Evolutionary conservation across 2,888 invertebrate genomes (phyloP).

Genomic region (Troglohyphantes excavatus): DNA sequence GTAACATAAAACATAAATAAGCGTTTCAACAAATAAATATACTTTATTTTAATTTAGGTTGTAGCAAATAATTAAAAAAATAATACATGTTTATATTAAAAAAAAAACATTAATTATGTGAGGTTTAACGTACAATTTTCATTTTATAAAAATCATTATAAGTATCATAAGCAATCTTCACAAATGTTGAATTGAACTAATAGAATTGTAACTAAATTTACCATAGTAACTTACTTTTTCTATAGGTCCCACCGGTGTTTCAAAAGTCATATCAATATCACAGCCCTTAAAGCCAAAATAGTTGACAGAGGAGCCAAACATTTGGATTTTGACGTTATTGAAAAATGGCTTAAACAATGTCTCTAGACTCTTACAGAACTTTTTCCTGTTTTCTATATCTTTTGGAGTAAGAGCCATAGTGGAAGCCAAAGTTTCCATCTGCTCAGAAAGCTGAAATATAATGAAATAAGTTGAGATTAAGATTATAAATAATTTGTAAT

Average conservation of each 20-base stretch:
- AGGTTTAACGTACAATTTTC: no score
- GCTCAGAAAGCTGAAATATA: conserved; percentile 55
- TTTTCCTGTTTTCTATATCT: conserved; percentile 41
- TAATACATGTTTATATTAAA: no score
- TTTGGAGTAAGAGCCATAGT: conserved; percentile 39
- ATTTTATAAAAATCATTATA: not conserved
- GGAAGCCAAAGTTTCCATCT: conserved; percentile 43
- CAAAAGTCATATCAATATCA: conserved; percentile 74
- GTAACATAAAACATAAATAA: no score
- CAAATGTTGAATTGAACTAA: no score
- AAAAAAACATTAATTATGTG: no score
- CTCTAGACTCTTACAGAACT: conserved; percentile 46
- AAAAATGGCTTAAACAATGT: conserved; percentile 65
- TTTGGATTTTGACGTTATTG: conserved; percentile 59
- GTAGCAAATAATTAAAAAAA: no score
- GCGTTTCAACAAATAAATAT: no score
- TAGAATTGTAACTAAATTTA: no score
- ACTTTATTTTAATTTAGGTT: no score
- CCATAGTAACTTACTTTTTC: conserved; percentile 22
- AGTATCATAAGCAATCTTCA: no score
- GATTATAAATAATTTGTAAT: not conserved
- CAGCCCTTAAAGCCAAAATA: conserved; percentile 76
- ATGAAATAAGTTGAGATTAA: no score
- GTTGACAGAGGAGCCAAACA: conserved; percentile 75
- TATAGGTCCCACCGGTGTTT: conserved; percentile 15